Base-by-base conservation (phyloP, 2,113 vertebrate species). In the Hypanus sabinus region DNA sequence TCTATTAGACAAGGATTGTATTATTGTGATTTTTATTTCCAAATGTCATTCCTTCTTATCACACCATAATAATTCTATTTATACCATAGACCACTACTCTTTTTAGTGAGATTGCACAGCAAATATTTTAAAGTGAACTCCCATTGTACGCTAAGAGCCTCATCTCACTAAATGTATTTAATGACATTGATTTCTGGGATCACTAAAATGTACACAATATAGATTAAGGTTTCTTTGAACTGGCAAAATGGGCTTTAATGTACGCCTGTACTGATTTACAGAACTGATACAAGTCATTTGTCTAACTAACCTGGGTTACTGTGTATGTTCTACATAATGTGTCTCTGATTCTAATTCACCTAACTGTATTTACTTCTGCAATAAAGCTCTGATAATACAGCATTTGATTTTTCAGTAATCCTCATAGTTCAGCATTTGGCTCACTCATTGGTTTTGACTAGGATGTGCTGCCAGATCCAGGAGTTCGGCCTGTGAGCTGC, bases 21-120 rank as follows among this genome's bases (percentile, higher is more conserved):
- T 36, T 92, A 92, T 92, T 92, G 90, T 46, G 33, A 30, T 71
- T 92, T 71, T 11, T 24, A 38, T 92, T 92, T 92, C 8, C 62
- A 36, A 38, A 20, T 62, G 16, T 92, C 65, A 92, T 70, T 12
- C 83, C 24, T 87, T 60, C n/a, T 60, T 10, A 30, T 10, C 14
- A 46, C 46, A 46, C 46, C 46, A 46, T 46, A 46, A 46, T 3
- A 46, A 46, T 46, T 46, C 46, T 46, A 46, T 46, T 46, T 46
- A 46, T 46, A 46, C 46, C 46, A 62, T n/a, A 16, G 3, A 1
- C 46, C 6, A 6, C 12, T 88, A n/a, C 7, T 60, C 30, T n/a
- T 87, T 88, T 70, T 70, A 70, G 27, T 27, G 27, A n/a, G 55
- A 60, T 10, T 46, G 55, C 81, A 62, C 4, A 30, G 57, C 83